phyloP scores from a whole-genome alignment of 2,113 vertebrate species.

The Gracilinanus agilis region DNA sequence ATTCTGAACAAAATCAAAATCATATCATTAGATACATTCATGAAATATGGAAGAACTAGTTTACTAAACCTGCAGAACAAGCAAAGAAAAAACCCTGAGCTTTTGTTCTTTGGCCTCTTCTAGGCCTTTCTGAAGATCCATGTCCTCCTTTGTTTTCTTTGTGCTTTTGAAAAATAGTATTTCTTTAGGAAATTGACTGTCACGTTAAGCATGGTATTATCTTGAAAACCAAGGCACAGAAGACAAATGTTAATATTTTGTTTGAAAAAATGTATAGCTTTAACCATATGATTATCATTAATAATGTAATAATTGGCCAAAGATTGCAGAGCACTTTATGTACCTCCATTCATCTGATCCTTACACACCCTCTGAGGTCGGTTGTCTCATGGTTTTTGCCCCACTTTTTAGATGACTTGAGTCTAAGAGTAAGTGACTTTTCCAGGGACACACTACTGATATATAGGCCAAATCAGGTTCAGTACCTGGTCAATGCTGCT shows the following conservation, averaged over 20 bases:
- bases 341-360: not conserved
- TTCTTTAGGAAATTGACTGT: not conserved
- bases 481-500: not conserved
- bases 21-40: not conserved
- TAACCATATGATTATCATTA: not conserved
- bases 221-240: not conserved
- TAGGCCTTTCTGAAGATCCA: not conserved
- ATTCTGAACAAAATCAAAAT: not conserved
- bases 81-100: not conserved
- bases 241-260: not conserved
- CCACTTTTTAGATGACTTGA: not conserved
- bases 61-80: not conserved
- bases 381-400: fast-evolving
- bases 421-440: not conserved
- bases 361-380: not conserved
- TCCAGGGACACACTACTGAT: not conserved
- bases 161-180: not conserved
- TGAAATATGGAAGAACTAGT: not conserved
- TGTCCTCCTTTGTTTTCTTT: not conserved
- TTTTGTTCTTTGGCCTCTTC: not conserved
- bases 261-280: not conserved
- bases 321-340: not conserved
- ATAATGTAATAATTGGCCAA: not conserved
- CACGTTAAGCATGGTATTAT: not conserved
- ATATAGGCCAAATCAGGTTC: not conserved